Evolutionary conservation across 92 coral and sea anemone species (phyloP), one percentile per base, ranked within the genome.

Genomic region (Scolanthus callimorphus): DNA sequence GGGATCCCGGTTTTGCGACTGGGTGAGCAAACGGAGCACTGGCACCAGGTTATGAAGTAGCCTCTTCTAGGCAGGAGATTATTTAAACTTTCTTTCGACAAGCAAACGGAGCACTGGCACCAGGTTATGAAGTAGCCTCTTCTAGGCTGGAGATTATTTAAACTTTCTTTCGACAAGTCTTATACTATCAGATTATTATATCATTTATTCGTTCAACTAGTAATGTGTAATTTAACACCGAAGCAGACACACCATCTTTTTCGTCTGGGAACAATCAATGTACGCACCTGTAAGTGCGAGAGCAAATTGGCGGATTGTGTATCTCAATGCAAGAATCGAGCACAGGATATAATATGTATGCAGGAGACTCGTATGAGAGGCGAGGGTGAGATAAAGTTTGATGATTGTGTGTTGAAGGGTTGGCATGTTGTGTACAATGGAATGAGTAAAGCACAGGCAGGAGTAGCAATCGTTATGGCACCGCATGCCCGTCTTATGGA

Each of bases 401-500:
- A 49, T 62, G 69, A 62, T 50, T 21, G 20, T 22, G 44, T 49
- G 22, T 29, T 62, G 43, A 62, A 62, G 29, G 69, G 69, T 8
- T 62, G 69, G 69, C 69, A 28, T 24, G 60, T 62, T 22, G 59
- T 62, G 41, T 27, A 64, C 22, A 49, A 49, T 31, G 71, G 60
- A 10, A 49, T 64, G 71, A 28, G 21, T 15, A 49, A 29, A 27
- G 60, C 71, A 13, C 43, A 24, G 24, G 71, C 71, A 64, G 71
- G 71, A 29, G 60, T 51, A 25, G 71, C 47, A 27, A 23, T 64
- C 28, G 60, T 50, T 53, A 20, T 64, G 23, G 59, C 71, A 27
- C 71, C 71, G 21, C 71, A 64, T 49, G 58, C 38, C 57, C 28
- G 46, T 29, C 60, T 64, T 20, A 10, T 64, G 43, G 72, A 65